A percentile compares a stretch with the other conserved stretches of the same genome.
Evolutionary conservation across 2,888 invertebrate genomes (phyloP).

Genomic region (Endotricha flammealis): DNA sequence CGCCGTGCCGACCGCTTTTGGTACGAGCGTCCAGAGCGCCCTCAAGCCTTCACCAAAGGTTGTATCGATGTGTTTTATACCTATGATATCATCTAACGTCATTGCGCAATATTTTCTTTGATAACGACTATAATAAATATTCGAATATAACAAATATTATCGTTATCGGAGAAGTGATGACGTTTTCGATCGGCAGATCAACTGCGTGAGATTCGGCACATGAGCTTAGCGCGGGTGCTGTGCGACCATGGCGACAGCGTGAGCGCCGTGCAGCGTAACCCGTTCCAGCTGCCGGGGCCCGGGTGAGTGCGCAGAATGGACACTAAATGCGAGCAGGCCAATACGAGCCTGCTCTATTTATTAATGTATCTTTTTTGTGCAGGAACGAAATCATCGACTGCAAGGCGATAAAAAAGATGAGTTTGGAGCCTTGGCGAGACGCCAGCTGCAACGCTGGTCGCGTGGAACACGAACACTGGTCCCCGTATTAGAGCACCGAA

Average conservation of each 20-base stretch:
- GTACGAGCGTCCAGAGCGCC: conserved; percentile 47
- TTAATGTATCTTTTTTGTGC: conserved; percentile 11
- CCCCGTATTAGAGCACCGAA: too few species aligned
- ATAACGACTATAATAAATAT: too few species aligned
- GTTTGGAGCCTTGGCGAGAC: conserved; percentile 14
- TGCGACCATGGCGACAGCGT: conserved; percentile 86
- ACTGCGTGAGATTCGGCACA: conserved; percentile 85
- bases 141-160: too few species aligned
- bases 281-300: conserved; percentile 26
- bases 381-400: conserved; percentile 30
- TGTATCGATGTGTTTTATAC: background rate
- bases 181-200: conserved; percentile 75
- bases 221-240: conserved; percentile 83
- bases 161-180: background rate
- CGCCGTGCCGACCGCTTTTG: conserved; percentile 90
- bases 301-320: conserved; percentile 21
- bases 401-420: conserved; percentile 4
- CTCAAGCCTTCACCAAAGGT: conserved; percentile 30
- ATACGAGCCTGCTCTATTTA: background rate
- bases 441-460: conserved; percentile 2
- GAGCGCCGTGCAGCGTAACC: conserved; percentile 26
- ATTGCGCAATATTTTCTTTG: too few species aligned
- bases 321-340: background rate
- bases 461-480: too few species aligned
- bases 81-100: too few species aligned